These are phyloP conservation scores for Heteractis magnifica DNA, from an alignment of 92 coral and sea anemone species.

Conservation along the genomic window DNA sequence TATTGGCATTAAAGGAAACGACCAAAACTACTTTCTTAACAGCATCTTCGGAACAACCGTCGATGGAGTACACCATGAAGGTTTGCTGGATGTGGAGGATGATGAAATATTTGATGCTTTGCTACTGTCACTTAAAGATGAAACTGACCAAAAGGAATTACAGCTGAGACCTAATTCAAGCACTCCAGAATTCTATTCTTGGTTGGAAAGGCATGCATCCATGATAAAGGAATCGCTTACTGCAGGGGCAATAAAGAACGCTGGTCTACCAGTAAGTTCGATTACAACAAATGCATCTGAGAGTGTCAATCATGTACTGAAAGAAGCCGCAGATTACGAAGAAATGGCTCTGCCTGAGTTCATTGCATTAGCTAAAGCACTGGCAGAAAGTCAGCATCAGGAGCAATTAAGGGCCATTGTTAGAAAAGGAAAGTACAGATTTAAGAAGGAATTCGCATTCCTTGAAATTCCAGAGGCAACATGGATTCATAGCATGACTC, in stretches of 20 bases:
- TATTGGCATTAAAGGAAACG: conserved; percentile 54
- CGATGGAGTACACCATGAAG: conserved; percentile 50
- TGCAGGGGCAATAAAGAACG: conserved; percentile 40
- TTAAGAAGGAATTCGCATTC: conserved; percentile 45
- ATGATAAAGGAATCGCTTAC: conserved; percentile 50
- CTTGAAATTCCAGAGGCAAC: conserved; percentile 39
- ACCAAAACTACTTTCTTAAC: conserved; percentile 41
- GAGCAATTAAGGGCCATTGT: conserved; percentile 52
- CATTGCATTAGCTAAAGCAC: conserved; percentile 46
- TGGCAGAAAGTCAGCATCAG: conserved; percentile 55
- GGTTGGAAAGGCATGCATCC: conserved; percentile 42
- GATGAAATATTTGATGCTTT: conserved; percentile 49
- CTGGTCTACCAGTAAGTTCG: conserved; percentile 42
- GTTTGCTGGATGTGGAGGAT: conserved; percentile 51
- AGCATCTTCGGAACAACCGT: conserved; percentile 49
- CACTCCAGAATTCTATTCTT: conserved; percentile 39
- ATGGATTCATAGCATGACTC: conserved; percentile 54
- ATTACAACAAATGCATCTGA: conserved; percentile 54
- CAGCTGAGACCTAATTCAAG: conserved; percentile 34
- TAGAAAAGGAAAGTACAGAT: conserved; percentile 63
- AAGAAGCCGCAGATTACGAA: conserved; percentile 47
- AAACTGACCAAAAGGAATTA: conserved; percentile 35
- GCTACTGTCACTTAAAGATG: conserved; percentile 37
- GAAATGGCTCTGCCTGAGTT: conserved; percentile 59
- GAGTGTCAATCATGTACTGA: conserved; percentile 43